A percentile compares a stretch with the other conserved stretches of the same genome.
These are phyloP conservation scores for Bellardia pandia DNA, from an alignment of 2,888 invertebrate species.

Conservation along the genomic window DNA sequence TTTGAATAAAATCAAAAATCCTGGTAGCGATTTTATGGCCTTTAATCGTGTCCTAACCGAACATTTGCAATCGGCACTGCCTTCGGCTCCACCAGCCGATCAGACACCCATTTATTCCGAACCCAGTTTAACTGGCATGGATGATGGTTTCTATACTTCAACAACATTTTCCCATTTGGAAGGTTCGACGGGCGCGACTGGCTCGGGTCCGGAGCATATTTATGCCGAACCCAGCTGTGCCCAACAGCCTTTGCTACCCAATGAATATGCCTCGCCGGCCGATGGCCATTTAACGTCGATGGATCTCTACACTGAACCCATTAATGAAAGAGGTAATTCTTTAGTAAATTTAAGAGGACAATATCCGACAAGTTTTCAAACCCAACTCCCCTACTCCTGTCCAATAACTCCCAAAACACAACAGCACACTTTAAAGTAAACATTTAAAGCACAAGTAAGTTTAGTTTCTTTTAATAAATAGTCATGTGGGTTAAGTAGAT, in stretches of 20 bases:
- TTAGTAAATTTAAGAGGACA: constrained; percentile 61
- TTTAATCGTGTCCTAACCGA: constrained; percentile 79
- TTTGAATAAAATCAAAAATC: constrained; percentile 76
- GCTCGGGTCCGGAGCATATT: constrained; percentile 78
- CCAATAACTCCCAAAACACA: constrained; percentile 46
- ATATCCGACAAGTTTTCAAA: constrained; percentile 54
- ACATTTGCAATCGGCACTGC: constrained; percentile 77
- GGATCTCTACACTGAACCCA: constrained; percentile 81
- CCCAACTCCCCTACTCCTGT: constrained; percentile 43
- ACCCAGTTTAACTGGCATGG: constrained; percentile 76
- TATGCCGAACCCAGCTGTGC: constrained; percentile 81
- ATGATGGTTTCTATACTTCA: constrained; percentile 73
- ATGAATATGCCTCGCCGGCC: constrained; percentile 80
- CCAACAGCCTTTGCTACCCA: constrained; percentile 79
- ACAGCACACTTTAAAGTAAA: constrained; percentile 37
- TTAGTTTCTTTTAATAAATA: not conserved
- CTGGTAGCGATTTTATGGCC: constrained; percentile 78
- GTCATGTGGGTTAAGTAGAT: not conserved
- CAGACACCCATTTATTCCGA: constrained; percentile 79
- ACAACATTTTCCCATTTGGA: constrained; percentile 63
- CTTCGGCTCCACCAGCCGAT: constrained; percentile 76
- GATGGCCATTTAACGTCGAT: constrained; percentile 77
- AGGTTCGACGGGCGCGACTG: constrained; percentile 34
- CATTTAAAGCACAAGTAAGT: constrained; percentile 54
- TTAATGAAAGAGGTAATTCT: constrained; percentile 80